A percentile compares a stretch with the other conserved stretches of the same genome.
Conservation (phyloP, 2,113 vertebrate genomes). For the Callorhinus ursinus region DNA sequence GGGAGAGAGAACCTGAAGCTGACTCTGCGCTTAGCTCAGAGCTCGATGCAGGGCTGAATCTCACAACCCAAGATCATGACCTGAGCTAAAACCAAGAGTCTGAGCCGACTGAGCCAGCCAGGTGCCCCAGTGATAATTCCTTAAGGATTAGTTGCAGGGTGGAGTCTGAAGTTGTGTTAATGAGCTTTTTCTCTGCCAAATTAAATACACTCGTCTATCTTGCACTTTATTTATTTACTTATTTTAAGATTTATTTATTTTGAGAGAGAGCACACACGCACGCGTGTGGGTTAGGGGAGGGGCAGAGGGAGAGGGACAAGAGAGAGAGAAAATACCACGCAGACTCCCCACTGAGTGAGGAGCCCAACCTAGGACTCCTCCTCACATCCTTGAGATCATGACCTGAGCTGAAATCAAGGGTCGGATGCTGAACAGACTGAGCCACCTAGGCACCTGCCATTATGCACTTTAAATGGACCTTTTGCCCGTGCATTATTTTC, state of each 20-base stretch:
- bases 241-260: not conserved
- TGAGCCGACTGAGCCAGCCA: not conserved
- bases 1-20: not conserved
- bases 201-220: not conserved
- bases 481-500: not conserved
- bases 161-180: not conserved
- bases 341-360: not conserved
- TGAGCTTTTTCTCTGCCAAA: not conserved
- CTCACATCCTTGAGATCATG: not conserved
- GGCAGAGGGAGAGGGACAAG: not conserved
- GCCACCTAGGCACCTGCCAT: not conserved
- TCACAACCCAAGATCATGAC: not conserved
- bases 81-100: not conserved
- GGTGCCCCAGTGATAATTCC: not conserved
- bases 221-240: not conserved
- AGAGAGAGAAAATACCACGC: not conserved
- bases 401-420: not conserved
- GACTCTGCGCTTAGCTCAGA: not conserved
- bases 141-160: not conserved
- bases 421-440: not conserved
- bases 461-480: not conserved
- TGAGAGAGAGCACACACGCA: not conserved
- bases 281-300: not conserved
- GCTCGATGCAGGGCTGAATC: not conserved
- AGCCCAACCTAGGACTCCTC: not conserved